These are phyloP conservation scores for Orussus abietinus DNA, from an alignment of 1,140 invertebrate species.

Conservation along the genomic window DNA sequence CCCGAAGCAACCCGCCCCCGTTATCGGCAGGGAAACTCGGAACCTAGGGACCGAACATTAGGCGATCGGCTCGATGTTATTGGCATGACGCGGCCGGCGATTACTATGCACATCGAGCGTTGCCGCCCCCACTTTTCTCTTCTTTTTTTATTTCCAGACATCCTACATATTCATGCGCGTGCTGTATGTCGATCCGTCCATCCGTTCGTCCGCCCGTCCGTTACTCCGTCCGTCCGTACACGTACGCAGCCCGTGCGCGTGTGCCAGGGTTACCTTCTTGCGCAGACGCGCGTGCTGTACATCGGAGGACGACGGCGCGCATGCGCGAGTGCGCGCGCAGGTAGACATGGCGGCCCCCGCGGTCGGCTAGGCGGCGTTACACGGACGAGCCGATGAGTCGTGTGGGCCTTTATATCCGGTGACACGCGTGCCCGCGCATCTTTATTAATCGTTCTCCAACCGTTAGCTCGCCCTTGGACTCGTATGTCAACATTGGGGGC, in stretches of 20 bases:
- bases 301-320: conserved; percentile 11
- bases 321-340: conserved; percentile 10
- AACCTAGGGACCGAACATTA: conserved; percentile 32
- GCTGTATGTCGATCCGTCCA: conserved; percentile 36
- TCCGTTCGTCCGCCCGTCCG: conserved; percentile 19
- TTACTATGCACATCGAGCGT: conserved; percentile 38
- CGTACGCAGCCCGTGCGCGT: conserved; percentile 10
- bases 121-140: conserved; percentile 32
- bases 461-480: conserved; percentile 25
- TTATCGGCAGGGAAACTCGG: background rate
- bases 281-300: conserved; percentile 15
- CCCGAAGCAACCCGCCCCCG: background rate
- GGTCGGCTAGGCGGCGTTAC: conserved; percentile 9
- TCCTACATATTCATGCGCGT: conserved; percentile 48
- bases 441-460: conserved; percentile 46
- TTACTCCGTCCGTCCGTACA: conserved; percentile 10
- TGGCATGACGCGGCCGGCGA: conserved; percentile 43
- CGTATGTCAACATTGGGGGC: conserved; percentile 28
- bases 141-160: conserved; percentile 31
- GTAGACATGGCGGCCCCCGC: conserved; percentile 15
- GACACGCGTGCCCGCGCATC: conserved; percentile 46
- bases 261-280: conserved; percentile 14
- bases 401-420: conserved; percentile 46
- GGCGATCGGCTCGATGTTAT: conserved; percentile 37
- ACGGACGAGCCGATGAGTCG: conserved; percentile 12